A percentile compares a stretch with the other conserved stretches of the same genome.
Evolutionary conservation across 1,140 invertebrate species (phyloP).

Genomic region (Acromyrmex heyeri): DNA sequence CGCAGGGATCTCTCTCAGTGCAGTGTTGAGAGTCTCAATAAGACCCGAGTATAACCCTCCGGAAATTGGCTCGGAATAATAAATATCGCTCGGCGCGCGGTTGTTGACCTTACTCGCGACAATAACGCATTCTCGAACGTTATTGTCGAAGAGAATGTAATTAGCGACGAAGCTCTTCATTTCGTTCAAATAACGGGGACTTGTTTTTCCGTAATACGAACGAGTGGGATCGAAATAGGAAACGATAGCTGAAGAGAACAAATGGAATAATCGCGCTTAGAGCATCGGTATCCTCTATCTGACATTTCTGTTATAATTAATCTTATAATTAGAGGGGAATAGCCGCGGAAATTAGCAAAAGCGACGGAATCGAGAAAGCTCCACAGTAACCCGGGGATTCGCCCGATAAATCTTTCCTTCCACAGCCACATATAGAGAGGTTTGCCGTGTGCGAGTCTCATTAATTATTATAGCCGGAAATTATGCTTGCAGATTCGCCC

Average conservation of each 20-base stretch:
- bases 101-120: constrained; percentile 42
- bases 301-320: constrained; percentile 77
- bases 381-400: constrained; percentile 18
- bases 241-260: constrained; percentile 31
- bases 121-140: constrained; percentile 58
- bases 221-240: background rate
- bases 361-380: constrained; percentile 55
- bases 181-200: constrained; percentile 46
- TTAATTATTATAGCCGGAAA: constrained; percentile 74
- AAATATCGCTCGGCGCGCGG: constrained; percentile 25
- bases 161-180: constrained; percentile 37
- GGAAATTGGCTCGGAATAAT: constrained; percentile 56
- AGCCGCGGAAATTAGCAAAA: constrained; percentile 68
- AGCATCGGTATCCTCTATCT: constrained; percentile 62
- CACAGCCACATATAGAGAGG: constrained; percentile 38
- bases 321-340: constrained; percentile 77
- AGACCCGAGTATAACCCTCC: constrained; percentile 26
- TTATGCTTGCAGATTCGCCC: constrained; percentile 59
- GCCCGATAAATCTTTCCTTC: constrained; percentile 66
- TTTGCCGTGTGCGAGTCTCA: constrained; percentile 45
- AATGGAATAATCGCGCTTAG: constrained; percentile 59
- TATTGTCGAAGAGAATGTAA: constrained; percentile 57
- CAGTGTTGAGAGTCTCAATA: constrained; percentile 27
- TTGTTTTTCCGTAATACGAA: constrained; percentile 29
- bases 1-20: constrained; percentile 1